Evolutionary conservation across 2,113 vertebrate species (phyloP).

Genomic region (Gobiocypris rarus): DNA sequence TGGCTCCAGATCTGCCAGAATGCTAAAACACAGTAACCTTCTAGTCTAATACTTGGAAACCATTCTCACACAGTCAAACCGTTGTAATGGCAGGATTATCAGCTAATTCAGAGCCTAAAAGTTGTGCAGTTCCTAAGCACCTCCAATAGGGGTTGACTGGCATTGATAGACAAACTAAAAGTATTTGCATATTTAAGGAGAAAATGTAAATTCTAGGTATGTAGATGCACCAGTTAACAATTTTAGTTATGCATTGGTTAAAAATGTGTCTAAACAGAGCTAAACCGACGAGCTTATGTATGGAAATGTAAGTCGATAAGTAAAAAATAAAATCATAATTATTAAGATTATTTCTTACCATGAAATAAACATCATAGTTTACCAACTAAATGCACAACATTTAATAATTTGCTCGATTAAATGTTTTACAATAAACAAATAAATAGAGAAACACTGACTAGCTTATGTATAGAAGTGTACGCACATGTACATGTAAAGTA

Average conservation of each 20-base stretch:
- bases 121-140: not conserved
- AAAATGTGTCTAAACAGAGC: not conserved
- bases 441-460: too few species aligned
- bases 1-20: not conserved
- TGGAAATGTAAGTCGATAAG: not conserved
- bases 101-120: not conserved
- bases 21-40: slow-evolving; percentile 13
- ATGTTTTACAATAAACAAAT: too few species aligned
- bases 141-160: not conserved
- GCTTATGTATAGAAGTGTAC: too few species aligned
- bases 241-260: not conserved
- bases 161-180: not conserved
- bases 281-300: not conserved
- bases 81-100: not conserved
- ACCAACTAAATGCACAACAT: not conserved
- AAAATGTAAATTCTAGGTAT: not conserved
- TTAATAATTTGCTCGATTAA: not conserved
- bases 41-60: not conserved
- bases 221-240: not conserved
- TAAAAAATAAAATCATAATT: too few species aligned
- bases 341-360: too few species aligned
- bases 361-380: not conserved
- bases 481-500: not conserved
- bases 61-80: not conserved
- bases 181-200: not conserved